phyloP scores from a whole-genome alignment of 2,797 vertebrate species.

The Hybognathus amarus region DNA sequence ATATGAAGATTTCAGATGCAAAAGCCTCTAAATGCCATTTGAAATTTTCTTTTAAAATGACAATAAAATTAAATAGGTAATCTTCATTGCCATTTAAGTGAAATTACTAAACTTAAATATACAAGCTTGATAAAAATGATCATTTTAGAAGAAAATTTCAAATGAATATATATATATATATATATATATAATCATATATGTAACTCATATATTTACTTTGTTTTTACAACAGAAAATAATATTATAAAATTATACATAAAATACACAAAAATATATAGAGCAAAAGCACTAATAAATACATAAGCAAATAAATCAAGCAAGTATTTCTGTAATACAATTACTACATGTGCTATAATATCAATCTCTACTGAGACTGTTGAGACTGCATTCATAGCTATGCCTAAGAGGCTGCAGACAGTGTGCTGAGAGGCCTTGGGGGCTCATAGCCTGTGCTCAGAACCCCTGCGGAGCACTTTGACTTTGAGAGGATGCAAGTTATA shows the following conservation, averaged over 20 bases:
- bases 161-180: too few species aligned
- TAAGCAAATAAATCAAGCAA: not conserved
- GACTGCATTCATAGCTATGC: constrained; percentile 21
- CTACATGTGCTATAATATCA: not conserved
- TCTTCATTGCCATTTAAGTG: too few species aligned
- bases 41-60: too few species aligned
- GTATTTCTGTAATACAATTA: constrained; percentile 13
- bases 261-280: not conserved
- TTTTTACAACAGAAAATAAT: not conserved
- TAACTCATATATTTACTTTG: too few species aligned
- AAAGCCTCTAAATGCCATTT: too few species aligned
- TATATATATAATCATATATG: too few species aligned
- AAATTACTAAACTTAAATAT: too few species aligned
- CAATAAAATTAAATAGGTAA: too few species aligned
- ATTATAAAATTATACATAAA: too few species aligned
- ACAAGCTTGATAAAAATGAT: too few species aligned
- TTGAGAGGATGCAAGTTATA: constrained; percentile 85
- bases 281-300: not conserved
- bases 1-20: too few species aligned
- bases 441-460: constrained; percentile 65
- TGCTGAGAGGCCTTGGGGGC: constrained; percentile 51
- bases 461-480: constrained; percentile 77
- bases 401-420: constrained; percentile 42
- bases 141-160: too few species aligned
- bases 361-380: constrained; percentile 27